phyloP scores from a whole-genome alignment of 2,888 invertebrate species.

The Drosophila trichaetosa region DNA sequence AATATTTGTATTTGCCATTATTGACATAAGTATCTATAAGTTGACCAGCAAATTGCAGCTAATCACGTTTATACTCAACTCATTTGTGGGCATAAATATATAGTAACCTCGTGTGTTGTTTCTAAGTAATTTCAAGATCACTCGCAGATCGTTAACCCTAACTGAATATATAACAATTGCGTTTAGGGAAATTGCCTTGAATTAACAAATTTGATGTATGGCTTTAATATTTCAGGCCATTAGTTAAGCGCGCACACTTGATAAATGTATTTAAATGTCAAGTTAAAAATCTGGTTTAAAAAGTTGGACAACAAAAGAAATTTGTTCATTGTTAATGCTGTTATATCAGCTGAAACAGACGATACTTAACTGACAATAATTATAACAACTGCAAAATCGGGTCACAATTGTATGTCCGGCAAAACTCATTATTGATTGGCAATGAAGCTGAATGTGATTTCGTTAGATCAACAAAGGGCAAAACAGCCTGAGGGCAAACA shows the following conservation, averaged over 20 bases:
- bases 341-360: conserved; percentile 39
- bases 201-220: not conserved
- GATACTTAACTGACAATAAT: conserved; percentile 68
- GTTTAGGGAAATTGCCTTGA: conserved; percentile 23
- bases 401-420: conserved; percentile 40
- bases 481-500: conserved; percentile 15
- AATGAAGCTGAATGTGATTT: conserved; percentile 42
- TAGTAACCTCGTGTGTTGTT: conserved; percentile 19
- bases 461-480: conserved; percentile 40
- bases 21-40: not conserved
- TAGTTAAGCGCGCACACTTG: not conserved
- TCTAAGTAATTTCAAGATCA: conserved; percentile 34
- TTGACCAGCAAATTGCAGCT: not conserved
- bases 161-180: conserved; percentile 6
- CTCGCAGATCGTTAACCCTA: conserved; percentile 28
- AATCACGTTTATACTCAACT: not conserved
- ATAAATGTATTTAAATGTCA: conserved; percentile 17
- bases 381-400: conserved; percentile 62
- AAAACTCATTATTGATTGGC: conserved; percentile 29
- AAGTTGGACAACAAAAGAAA: conserved; percentile 4
- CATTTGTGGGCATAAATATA: not conserved
- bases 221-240: conserved; percentile 17
- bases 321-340: conserved; percentile 15
- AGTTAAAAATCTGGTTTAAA: not conserved
- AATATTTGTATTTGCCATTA: not conserved